A percentile compares a stretch with the other conserved stretches of the same genome.
phyloP scores from a whole-genome alignment of 1,140 invertebrate species.

The Paramacrobiotus metropolitanus region DNA sequence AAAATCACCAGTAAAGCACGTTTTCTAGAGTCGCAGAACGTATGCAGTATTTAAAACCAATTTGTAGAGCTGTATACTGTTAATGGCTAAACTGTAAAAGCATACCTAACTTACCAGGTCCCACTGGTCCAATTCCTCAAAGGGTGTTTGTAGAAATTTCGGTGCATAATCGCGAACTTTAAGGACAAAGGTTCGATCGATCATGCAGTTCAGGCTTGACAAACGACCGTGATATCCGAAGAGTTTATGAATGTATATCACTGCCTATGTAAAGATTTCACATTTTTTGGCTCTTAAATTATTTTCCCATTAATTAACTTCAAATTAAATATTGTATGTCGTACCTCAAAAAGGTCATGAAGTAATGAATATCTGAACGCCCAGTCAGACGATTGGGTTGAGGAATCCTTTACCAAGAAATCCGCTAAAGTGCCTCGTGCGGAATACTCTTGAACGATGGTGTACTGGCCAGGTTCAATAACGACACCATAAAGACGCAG shows the following conservation, averaged over 20 bases:
- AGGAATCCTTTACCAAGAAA: neutral
- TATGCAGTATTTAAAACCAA: too few species aligned
- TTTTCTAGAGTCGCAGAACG: too few species aligned
- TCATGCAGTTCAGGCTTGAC: conserved; percentile 3
- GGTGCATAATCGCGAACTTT: neutral
- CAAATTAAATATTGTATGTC: neutral
- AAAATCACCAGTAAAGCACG: too few species aligned
- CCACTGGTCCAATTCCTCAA: neutral
- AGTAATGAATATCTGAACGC: too few species aligned
- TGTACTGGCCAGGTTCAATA: neutral
- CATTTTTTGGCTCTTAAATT: neutral
- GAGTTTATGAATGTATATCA: neutral
- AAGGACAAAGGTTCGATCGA: neutral
- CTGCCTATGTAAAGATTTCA: neutral
- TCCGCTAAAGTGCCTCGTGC: neutral
- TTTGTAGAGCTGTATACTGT: too few species aligned
- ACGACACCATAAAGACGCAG: neutral
- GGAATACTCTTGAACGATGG: neutral
- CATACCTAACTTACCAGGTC: too few species aligned
- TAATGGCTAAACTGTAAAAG: too few species aligned
- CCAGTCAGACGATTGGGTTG: too few species aligned
- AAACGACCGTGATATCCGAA: neutral
- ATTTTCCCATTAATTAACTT: neutral
- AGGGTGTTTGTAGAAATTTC: neutral
- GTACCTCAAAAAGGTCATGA: neutral